Percentiles rank a stretch among this genome's conserved stretches.
Evolutionary conservation across 1,140 invertebrate species (phyloP).

Genomic region (Lysiphlebus fabarum): DNA sequence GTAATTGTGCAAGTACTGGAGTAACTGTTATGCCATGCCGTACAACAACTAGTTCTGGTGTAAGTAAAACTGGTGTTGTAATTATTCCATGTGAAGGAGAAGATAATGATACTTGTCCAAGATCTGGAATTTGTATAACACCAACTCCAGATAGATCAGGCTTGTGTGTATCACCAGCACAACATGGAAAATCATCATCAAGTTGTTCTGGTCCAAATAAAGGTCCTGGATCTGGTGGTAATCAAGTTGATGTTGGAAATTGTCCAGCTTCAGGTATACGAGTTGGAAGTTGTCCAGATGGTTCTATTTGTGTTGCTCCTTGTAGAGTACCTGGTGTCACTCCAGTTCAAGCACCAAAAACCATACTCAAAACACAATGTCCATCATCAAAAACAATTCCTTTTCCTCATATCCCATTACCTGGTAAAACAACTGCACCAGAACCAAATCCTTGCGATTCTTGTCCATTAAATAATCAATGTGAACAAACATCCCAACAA

Average conservation of each 20-base stretch:
- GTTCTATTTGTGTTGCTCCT: slow-evolving; percentile 39
- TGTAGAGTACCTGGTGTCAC: slow-evolving; percentile 39
- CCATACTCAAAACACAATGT: slow-evolving; percentile 32
- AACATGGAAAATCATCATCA: slow-evolving; percentile 29
- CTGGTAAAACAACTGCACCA: slow-evolving; percentile 28
- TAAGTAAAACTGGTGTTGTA: slow-evolving; percentile 43
- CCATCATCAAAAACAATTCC: slow-evolving; percentile 34
- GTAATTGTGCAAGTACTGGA: slow-evolving; percentile 44
- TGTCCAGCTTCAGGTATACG: slow-evolving; percentile 37
- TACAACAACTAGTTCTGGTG: slow-evolving; percentile 38
- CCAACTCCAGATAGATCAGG: slow-evolving; percentile 45
- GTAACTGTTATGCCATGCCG: slow-evolving; percentile 46
- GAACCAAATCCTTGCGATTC: slow-evolving; percentile 21
- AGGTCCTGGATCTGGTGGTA: slow-evolving; percentile 37
- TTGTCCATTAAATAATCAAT: slow-evolving; percentile 22
- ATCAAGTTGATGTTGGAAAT: slow-evolving; percentile 35
- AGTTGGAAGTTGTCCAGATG: slow-evolving; percentile 37
- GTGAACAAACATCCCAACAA: slow-evolving; percentile 35
- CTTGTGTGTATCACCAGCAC: slow-evolving; percentile 45
- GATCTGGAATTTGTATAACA: slow-evolving; percentile 40
- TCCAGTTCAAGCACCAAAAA: slow-evolving; percentile 36
- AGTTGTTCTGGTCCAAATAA: slow-evolving; percentile 36
- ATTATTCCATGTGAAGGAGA: slow-evolving; percentile 46
- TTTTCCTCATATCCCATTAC: slow-evolving; percentile 49
- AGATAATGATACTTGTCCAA: slow-evolving; percentile 28